Base-by-base conservation (phyloP, 2,113 vertebrate species). In the Myiopsitta monachus region DNA sequence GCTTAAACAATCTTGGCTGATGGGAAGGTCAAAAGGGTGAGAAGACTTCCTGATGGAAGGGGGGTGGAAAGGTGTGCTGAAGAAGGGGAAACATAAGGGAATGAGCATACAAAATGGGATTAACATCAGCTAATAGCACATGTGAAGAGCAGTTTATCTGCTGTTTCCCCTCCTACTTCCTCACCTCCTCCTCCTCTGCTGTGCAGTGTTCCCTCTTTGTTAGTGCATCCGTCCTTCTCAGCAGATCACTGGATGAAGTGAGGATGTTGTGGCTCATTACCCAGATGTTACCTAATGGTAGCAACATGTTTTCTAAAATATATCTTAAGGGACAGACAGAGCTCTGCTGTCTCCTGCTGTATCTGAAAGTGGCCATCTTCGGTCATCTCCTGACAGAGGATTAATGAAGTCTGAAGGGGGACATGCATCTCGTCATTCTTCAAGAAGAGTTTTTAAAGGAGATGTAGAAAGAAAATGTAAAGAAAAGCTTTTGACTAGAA, bases 121-220 rank as follows among this genome's bases (percentile, higher is more conserved):
- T 96, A 92, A 75, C 77, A 70, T 92, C 77, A 94, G 59, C 88
- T 93, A 64, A 83, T 94, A 87, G 59, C 84, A 81, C 72, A 78
- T 21, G 16, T 21, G 61, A 95, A 76, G 70, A 93, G 59, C 59
- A 52, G 30, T 92, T 92, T 94, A 91, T 87, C 78, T 93, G 69
- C 79, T 83, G 17, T 84, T 91, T 90, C 69, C 33, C 70, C 74
- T 87, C 44, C 86, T 92, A 47, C 83, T 74, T 82, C 47, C 61
- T 88, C 68, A 41, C 13, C 41, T 54, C 66, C 33, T 78, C 31
- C 64, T 86, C 73, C 61, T 74, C 51, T 80, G 43, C 33, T 76
- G 43, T 1, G 1, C 5, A 10, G 39, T 54, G 8, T 77, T 92
- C 36, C 66, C 47, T 94, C 59, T 69, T 83, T 90, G 63, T 55